Base-by-base conservation (phyloP, 2,888 invertebrate genomes). In the Masnerella sp. region DNA sequence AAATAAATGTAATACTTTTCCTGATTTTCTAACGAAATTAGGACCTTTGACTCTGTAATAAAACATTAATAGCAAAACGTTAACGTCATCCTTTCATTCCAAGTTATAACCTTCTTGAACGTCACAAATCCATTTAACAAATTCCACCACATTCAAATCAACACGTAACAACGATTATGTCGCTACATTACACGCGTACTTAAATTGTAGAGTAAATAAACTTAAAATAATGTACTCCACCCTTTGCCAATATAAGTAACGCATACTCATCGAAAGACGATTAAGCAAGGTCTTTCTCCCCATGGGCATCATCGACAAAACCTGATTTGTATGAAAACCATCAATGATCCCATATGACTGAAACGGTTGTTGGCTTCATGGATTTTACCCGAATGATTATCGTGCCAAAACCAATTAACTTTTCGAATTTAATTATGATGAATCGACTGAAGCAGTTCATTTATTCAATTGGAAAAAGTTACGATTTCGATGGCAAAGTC, bases 81-180 rank as follows among this genome's bases (percentile, higher is more conserved):
- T 36, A n/a, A 22, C 1, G 15, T 14, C 25, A 25, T 25, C 17
- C 12, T 18, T 47, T 15, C 61, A 61, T 61, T 61, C 47, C 61
- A 49, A 61, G 40, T 61, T 47, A 8, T 34, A 32, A n/a, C n/a
- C n/a, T 7, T 36, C 25, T 59, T 45, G 7, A 28, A 61, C 20
- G 30, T 49, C 20, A 20, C 32, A 38, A 34, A 8, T 32, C 15
- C 34, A 59, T 43, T 61, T 69, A 69, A 69, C 61, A 54, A 54
- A 61, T 70, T 70, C 62, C 62, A 70, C 70, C 70, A 25, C 47
- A 47, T 70, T 49, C 54, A 42, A 70, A 52, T 47, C 40, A 15
- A 54, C 12, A 47, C 25, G 61, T 25, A 56, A 65, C 25, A 20
- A 38, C 11, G 17, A 61, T 34, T 45, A 36, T 58, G 11, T 54